Evolutionary conservation across 1,140 invertebrate species (phyloP), one percentile per base, ranked within the genome.

Genomic region (Hylyphantes graminicola): DNA sequence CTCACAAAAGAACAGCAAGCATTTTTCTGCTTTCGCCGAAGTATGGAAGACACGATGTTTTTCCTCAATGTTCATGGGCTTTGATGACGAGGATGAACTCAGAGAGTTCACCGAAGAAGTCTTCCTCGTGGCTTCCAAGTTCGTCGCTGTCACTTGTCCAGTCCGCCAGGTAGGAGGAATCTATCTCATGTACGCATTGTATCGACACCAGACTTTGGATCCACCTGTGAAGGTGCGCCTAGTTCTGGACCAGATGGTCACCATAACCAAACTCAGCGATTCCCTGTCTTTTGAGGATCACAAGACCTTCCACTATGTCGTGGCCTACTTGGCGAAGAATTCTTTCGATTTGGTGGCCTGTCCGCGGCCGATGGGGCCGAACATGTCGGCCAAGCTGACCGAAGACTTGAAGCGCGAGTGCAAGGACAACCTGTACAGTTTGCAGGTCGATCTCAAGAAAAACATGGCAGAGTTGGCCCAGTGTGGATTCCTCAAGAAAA

Each of bases 21-120:
- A 74, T 6, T 74, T 74, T 74, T 21, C 72, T 35, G 9, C 35
- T 9, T 74, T 74, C 15, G 72, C 19, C 17, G 54, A 74, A 57
- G 7, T 74, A 12, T 74, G 72, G 72, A 74, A 74, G 35, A 35
- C 48, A 13, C 53, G 35, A 0, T n/a, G 57, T 48, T 74, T 74
- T 35, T 74, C 72, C 2, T 9, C 35, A 13, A 57, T 74, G 19
- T 74, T 35, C 19, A n/a, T 19, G 6, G n/a, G n/a, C 8, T 55
- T 53, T 17, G 7, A 53, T 7, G 35, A n/a, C 54, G 21, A 57
- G 8, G 35, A 12, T 0, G 72, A 74, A 74, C 72, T 74, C 8
- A 59, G 17, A 11, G 72, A 74, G 12, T 74, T 74, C 72, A 74
- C 72, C 2, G 53, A 7, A 4, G 72, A 74, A n/a, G 57, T 74